Conservation (phyloP, 2,888 invertebrate genomes). For the Gortyna flavago region DNA sequence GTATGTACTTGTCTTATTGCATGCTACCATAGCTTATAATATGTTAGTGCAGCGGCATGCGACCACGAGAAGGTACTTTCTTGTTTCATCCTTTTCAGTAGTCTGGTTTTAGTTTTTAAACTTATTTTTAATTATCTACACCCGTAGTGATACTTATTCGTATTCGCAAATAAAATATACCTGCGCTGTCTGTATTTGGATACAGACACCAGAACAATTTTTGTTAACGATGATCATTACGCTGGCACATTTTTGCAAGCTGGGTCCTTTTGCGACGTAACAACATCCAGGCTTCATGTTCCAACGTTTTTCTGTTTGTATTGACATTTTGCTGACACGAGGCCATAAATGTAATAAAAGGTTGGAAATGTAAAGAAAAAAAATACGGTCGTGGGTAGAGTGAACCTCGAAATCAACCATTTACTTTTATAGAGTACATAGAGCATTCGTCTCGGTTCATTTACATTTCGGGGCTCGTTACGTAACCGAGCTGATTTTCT, state of each 20-base stretch:
- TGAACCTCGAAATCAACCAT: slow-evolving; percentile 70
- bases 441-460: slow-evolving; percentile 70
- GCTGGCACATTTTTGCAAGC: slow-evolving; percentile 42
- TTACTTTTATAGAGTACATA: slow-evolving; percentile 71
- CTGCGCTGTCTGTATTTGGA: slow-evolving; percentile 16
- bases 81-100: no score
- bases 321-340: slow-evolving; percentile 64
- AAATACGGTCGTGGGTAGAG: slow-evolving; percentile 54
- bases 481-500: slow-evolving; percentile 65
- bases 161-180: slow-evolving; percentile 21
- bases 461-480: slow-evolving; percentile 68
- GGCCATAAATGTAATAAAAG: slow-evolving; percentile 67
- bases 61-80: no score
- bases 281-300: slow-evolving; percentile 45
- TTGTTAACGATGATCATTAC: slow-evolving; percentile 57
- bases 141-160: slow-evolving; percentile 4
- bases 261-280: slow-evolving; percentile 30
- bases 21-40: no score
- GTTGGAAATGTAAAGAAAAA: slow-evolving; percentile 61
- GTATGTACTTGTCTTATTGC: no score
- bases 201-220: slow-evolving; percentile 49
- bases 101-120: no score
- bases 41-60: no score
- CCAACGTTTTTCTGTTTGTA: slow-evolving; percentile 49
- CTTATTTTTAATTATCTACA: no score